Conservation (phyloP, 2,888 invertebrate species). For the Caradrina kadenii region DNA sequence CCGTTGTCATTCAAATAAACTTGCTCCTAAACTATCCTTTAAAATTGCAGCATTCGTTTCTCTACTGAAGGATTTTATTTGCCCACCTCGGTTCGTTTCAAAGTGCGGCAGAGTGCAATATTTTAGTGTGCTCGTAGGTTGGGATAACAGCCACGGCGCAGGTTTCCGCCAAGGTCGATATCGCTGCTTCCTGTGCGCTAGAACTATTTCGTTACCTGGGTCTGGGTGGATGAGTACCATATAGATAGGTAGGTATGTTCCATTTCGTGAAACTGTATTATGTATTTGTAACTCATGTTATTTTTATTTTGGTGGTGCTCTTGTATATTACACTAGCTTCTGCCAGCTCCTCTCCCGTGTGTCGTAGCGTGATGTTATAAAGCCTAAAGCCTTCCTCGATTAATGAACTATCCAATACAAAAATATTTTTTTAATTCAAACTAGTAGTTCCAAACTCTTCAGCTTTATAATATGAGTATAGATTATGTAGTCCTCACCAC, state of each 20-base stretch:
- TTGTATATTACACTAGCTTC: too few relatives aligned
- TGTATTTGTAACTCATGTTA: not conserved
- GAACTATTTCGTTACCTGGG: slow-evolving; percentile 54
- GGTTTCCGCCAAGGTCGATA: slow-evolving; percentile 76
- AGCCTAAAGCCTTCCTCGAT: too few relatives aligned
- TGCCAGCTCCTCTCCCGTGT: too few relatives aligned
- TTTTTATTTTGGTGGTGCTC: not conserved
- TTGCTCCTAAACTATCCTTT: slow-evolving; percentile 1
- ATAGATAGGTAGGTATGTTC: slow-evolving; percentile 4
- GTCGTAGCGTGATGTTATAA: too few relatives aligned
- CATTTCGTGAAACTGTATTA: slow-evolving; percentile 3
- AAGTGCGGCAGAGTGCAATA: slow-evolving; percentile 39
- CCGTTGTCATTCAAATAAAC: not conserved
- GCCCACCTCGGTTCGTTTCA: slow-evolving; percentile 3
- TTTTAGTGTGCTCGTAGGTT: slow-evolving; percentile 43
- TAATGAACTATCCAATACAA: too few relatives aligned
- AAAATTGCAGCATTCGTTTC: slow-evolving; percentile 21
- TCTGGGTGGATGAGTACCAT: slow-evolving; percentile 5
- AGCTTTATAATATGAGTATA: too few relatives aligned
- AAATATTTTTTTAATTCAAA: too few relatives aligned
- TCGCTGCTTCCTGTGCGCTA: slow-evolving; percentile 72
- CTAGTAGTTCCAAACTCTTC: too few relatives aligned
- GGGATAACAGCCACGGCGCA: slow-evolving; percentile 62
- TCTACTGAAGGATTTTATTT: slow-evolving; percentile 7
- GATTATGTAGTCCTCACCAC: too few relatives aligned